Evolutionary conservation across 2,113 vertebrate species (phyloP), one percentile per base, ranked within the genome.

Genomic region (Platysteira castanea): DNA sequence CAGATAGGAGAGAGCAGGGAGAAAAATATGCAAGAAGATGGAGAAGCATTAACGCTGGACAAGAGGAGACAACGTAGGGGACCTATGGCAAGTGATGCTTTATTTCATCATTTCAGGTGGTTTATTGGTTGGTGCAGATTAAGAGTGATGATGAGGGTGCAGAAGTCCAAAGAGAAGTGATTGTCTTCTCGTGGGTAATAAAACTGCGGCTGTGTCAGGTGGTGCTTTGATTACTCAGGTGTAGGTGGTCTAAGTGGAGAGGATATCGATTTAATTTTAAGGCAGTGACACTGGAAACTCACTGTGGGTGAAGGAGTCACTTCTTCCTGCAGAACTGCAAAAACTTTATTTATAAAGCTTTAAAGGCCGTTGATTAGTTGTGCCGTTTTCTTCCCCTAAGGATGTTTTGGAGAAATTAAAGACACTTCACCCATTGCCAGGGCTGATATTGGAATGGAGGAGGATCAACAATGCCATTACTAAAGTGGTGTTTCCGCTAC

Each of bases 371-470:
- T 69, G 44, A 89, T 92, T 69, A 93, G 60, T 42, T 67, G 80
- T 93, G n/a, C 39, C 28, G 28, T 87, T 90, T 94, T 95, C 79
- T 97, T 50, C 41, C 57, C 56, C 37, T 64, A 97, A 99, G 99
- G 99, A 99, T 89, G 95, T 99, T 95, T 94, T 99, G 95, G 99
- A 99, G 98, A 99, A 99, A 96, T 98, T 99, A 73, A 98, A 98
- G 89, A 89, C 96, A 6, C 95, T 99, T 46, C 99, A 99, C 95
- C 98, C 98, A 4, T 96, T 99, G 94, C 99, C 99, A 30, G 99
- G 98, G 31, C 97, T 99, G 76, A 99, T 99, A 94, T 60, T 99
- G 79, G 99, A 99, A 88, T 99, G 99, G 99, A 99, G 99, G 95
- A 98, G 98, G 95, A 99, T 99, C 96, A 99, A 98, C 39, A 99